phyloP scores from a whole-genome alignment of 2,797 vertebrate genomes.

The Ctenochaetus hawaiiensis region DNA sequence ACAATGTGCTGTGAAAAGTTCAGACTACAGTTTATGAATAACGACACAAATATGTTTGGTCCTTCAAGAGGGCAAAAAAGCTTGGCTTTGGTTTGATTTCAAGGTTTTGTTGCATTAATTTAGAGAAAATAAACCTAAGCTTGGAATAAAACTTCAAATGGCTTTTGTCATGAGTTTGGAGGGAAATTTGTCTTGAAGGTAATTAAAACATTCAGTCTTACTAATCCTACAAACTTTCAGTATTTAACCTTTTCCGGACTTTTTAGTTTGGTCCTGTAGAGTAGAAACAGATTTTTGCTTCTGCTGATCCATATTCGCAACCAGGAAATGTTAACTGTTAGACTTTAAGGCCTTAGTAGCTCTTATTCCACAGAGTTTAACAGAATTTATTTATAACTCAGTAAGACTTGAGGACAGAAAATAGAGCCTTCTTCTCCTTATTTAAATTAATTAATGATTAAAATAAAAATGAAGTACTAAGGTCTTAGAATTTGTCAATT shows the following conservation, averaged over 20 bases:
- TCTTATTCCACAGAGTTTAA: background rate
- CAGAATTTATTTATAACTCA: background rate
- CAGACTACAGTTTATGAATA: conserved; percentile 1
- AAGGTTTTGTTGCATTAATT: background rate
- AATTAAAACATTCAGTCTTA: background rate
- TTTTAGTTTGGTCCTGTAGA: background rate
- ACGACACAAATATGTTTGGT: background rate
- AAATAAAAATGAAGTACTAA: conserved; percentile 8
- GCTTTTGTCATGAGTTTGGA: background rate
- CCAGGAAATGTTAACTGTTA: background rate
- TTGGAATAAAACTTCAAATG: background rate
- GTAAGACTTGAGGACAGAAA: background rate
- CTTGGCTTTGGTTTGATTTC: too few species aligned
- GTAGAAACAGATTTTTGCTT: background rate
- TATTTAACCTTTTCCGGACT: background rate
- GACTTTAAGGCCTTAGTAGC: background rate
- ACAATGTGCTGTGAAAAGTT: conserved; percentile 13
- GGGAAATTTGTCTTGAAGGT: background rate
- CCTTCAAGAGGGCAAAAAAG: too few species aligned
- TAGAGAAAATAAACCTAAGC: background rate
- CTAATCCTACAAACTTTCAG: background rate
- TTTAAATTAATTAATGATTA: conserved; percentile 2
- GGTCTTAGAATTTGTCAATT: conserved; percentile 11
- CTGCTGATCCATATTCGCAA: conserved; percentile 1
- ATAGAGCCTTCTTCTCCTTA: background rate